Evolutionary conservation across 2,113 vertebrate species (phyloP).

Genomic region (Seriola dumerili): DNA sequence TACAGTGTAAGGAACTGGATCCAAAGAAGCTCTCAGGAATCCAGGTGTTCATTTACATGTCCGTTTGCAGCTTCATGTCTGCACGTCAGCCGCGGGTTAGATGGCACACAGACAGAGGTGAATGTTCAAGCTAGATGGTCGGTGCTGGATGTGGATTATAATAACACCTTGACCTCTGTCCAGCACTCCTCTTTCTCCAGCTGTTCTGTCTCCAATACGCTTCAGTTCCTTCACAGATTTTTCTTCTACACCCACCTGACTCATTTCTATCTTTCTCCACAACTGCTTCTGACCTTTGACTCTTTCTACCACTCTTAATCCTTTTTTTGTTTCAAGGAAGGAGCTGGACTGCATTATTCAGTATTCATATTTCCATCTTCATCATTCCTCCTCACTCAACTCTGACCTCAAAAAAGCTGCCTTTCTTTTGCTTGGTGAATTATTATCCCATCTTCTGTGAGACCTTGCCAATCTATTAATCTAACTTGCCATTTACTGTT

Average conservation of each 20-base stretch:
- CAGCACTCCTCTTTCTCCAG: constrained; percentile 54
- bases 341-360: constrained; percentile 74
- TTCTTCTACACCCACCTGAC: constrained; percentile 57
- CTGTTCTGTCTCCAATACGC: constrained; percentile 58
- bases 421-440: constrained; percentile 79
- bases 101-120: constrained; percentile 48
- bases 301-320: constrained; percentile 64
- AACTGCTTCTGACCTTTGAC: constrained; percentile 73
- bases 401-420: constrained; percentile 81
- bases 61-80: constrained; percentile 51
- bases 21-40: constrained; percentile 66
- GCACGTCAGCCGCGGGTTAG: constrained; percentile 52
- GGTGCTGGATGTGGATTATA: constrained; percentile 58
- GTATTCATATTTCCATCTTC: constrained; percentile 80
- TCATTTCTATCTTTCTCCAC: constrained; percentile 65
- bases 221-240: constrained; percentile 59
- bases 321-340: constrained; percentile 73
- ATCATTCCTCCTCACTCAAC: constrained; percentile 77
- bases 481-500: constrained; percentile 85
- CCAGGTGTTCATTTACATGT: constrained; percentile 84
- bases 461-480: constrained; percentile 85
- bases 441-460: constrained; percentile 80
- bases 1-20: constrained; percentile 59
- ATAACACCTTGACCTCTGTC: constrained; percentile 69
- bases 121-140: constrained; percentile 29